Conservation (phyloP, 1,140 invertebrate genomes). For the Hesperophylax magnus region DNA sequence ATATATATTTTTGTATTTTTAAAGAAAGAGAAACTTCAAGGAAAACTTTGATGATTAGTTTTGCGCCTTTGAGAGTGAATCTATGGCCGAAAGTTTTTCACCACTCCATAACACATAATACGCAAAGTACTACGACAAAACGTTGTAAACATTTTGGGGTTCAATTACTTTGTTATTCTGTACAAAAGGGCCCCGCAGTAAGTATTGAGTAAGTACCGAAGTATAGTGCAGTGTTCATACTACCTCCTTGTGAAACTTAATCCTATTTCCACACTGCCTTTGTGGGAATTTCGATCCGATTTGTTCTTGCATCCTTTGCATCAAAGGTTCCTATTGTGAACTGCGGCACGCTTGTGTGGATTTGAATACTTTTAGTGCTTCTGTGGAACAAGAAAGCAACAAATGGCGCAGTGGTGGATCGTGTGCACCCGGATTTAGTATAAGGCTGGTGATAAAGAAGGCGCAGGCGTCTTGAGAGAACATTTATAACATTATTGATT, state of each 20-base stretch:
- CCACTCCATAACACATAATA: too few relatives aligned
- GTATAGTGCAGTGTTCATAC: not conserved
- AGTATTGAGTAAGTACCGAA: not conserved
- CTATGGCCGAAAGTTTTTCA: too few relatives aligned
- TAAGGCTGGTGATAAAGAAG: too few relatives aligned
- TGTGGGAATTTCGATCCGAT: constrained; percentile 32
- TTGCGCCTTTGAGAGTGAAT: too few relatives aligned
- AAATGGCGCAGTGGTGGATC: not conserved
- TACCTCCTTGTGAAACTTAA: constrained; percentile 2
- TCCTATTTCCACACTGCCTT: constrained; percentile 34
- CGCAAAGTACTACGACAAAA: too few relatives aligned
- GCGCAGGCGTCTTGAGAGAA: too few relatives aligned
- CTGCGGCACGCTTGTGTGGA: not conserved
- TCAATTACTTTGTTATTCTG: constrained; percentile 36
- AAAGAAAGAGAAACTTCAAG: too few relatives aligned
- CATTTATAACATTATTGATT: too few relatives aligned
- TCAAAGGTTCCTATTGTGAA: constrained; percentile 36
- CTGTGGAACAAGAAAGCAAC: constrained; percentile 8
- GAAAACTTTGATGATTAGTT: too few relatives aligned
- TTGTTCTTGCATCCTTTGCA: constrained; percentile 35
- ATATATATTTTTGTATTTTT: too few relatives aligned
- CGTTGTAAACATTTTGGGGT: not conserved
- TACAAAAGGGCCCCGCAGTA: not conserved
- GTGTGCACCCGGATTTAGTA: too few relatives aligned
- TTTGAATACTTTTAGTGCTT: constrained; percentile 41